These are phyloP conservation scores for Volucella inflata DNA, from an alignment of 2,888 invertebrate genomes.

Conservation along the genomic window DNA sequence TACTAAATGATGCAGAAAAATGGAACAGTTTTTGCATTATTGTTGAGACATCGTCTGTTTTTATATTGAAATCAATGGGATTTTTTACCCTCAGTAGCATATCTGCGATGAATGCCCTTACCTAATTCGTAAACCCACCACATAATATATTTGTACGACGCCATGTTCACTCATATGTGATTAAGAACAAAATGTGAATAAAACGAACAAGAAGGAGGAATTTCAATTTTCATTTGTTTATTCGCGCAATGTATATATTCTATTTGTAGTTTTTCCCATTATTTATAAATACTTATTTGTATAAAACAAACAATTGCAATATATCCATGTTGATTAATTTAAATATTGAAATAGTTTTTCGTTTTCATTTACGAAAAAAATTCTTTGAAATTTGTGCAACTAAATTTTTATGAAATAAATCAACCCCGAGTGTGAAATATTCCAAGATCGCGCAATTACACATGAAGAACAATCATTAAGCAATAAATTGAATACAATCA, in stretches of 20 bases:
- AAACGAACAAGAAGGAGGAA: slow-evolving; percentile 39
- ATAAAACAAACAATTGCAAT: slow-evolving; percentile 22
- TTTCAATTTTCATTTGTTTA: slow-evolving; percentile 50
- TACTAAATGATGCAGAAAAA: no score
- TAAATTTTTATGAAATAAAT: slow-evolving; percentile 24
- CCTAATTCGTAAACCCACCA: slow-evolving; percentile 40
- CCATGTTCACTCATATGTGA: slow-evolving; percentile 52
- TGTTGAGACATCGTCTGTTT: neutral
- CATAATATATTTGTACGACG: slow-evolving; percentile 44
- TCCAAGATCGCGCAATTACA: neutral
- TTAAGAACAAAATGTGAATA: slow-evolving; percentile 67
- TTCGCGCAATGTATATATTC: slow-evolving; percentile 62
- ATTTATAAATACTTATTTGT: slow-evolving; percentile 52
- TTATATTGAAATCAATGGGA: neutral
- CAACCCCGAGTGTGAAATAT: neutral
- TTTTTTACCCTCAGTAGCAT: slow-evolving; percentile 13
- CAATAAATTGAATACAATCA: neutral
- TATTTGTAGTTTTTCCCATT: slow-evolving; percentile 23
- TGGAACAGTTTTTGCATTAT: no score
- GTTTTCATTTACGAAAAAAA: neutral
- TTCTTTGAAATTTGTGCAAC: slow-evolving; percentile 9
- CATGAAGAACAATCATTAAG: neutral
- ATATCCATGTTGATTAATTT: neutral
- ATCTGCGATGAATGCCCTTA: slow-evolving; percentile 17
- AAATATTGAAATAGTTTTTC: slow-evolving; percentile 16